Percentiles rank a stretch among this genome's conserved stretches.
Conservation (phyloP, 2,888 invertebrate species). For the Drosophila ochracea region DNA sequence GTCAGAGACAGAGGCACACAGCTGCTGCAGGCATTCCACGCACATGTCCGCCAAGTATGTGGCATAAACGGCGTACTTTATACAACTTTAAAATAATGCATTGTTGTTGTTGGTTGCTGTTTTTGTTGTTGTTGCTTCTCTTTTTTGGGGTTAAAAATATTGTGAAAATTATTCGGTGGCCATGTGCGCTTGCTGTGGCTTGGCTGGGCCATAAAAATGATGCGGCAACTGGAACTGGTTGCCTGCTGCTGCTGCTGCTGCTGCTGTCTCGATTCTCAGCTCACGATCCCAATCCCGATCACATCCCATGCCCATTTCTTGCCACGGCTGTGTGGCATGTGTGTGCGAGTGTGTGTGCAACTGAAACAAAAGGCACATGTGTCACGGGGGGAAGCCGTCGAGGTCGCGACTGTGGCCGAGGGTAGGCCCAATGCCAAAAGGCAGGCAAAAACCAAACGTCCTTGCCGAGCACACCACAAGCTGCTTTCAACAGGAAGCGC, state of each 20-base stretch:
- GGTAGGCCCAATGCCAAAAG: conserved; percentile 39
- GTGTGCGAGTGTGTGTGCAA: conserved; percentile 37
- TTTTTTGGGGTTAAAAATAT: conserved; percentile 63
- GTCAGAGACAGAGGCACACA: conserved; percentile 33
- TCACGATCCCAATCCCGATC: conserved; percentile 35
- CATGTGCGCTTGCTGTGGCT: conserved; percentile 53
- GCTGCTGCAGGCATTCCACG: conserved; percentile 70
- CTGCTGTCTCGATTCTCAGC: conserved; percentile 11
- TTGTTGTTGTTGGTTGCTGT: conserved; percentile 6
- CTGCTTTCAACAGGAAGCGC: conserved; percentile 65
- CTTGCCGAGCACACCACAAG: conserved; percentile 60
- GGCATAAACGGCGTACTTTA: conserved; percentile 21
- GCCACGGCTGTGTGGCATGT: conserved; percentile 72
- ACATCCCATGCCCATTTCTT: conserved; percentile 19
- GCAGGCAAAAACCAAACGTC: conserved; percentile 65
- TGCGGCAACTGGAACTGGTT: conserved; percentile 74
- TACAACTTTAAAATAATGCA: conserved; percentile 33
- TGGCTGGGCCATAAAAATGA: conserved; percentile 66
- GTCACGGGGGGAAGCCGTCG: conserved; percentile 32
- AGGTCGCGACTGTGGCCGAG: conserved; percentile 28
- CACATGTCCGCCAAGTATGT: conserved; percentile 64
- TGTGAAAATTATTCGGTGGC: conserved; percentile 47
- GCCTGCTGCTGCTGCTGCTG: conserved; percentile 45
- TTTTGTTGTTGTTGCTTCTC: not conserved
- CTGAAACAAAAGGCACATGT: conserved; percentile 57